Percentiles rank a stretch among this genome's conserved stretches.
Conservation (phyloP, 1,140 invertebrate species). For the Philaenus spumarius region DNA sequence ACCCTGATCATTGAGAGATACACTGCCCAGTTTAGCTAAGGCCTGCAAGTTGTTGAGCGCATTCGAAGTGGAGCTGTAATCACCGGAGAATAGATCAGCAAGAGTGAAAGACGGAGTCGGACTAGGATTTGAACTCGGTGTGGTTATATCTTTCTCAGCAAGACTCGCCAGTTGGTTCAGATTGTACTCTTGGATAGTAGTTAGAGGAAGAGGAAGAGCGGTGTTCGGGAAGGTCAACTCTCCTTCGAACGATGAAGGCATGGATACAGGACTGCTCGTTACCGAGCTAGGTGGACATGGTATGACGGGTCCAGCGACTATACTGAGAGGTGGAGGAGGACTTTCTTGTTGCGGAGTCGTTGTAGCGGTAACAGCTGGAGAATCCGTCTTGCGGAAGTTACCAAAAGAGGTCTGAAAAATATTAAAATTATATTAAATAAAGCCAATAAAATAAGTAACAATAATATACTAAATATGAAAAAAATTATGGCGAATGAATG, state of each 20-base stretch:
- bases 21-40: conserved; percentile 70
- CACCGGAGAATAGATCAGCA: conserved; percentile 65
- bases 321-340: conserved; percentile 24
- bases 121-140: conserved; percentile 52
- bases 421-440: neutral
- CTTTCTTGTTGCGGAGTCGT: conserved; percentile 16
- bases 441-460: too few species aligned
- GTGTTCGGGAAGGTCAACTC: conserved; percentile 46
- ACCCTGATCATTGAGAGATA: conserved; percentile 56
- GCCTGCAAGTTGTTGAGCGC: conserved; percentile 82
- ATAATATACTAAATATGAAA: too few species aligned
- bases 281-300: conserved; percentile 42
- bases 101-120: conserved; percentile 61
- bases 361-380: neutral
- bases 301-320: conserved; percentile 25
- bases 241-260: conserved; percentile 74
- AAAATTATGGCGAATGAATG: too few species aligned
- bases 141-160: conserved; percentile 53
- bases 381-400: conserved; percentile 12
- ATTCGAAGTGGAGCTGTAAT: conserved; percentile 59
- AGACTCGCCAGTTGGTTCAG: conserved; percentile 71
- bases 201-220: conserved; percentile 31
- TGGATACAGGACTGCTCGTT: conserved; percentile 56
- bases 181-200: conserved; percentile 75
- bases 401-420: conserved; percentile 60